phyloP scores from a whole-genome alignment of 2,797 vertebrate genomes.

The Pterois miles region DNA sequence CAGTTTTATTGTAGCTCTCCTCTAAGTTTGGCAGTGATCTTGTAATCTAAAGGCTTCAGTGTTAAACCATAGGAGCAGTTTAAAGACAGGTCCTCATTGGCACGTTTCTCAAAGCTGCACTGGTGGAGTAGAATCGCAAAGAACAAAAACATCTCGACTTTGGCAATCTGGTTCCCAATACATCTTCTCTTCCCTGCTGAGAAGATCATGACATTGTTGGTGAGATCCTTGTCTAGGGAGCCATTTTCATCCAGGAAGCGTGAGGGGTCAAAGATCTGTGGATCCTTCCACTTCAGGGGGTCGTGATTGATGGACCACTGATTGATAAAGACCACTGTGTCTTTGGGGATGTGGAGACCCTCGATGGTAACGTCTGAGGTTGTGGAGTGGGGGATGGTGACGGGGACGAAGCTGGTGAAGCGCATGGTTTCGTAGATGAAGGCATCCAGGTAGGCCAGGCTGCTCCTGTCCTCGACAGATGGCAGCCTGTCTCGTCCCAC shows the following conservation, averaged over 20 bases:
- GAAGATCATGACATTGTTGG: slow-evolving; percentile 84
- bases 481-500: slow-evolving; percentile 83
- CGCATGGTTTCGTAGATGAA: slow-evolving; percentile 86
- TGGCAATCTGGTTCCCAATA: slow-evolving; percentile 85
- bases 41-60: slow-evolving; percentile 83
- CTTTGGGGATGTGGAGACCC: slow-evolving; percentile 83
- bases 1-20: slow-evolving; percentile 43
- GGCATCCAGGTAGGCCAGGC: slow-evolving; percentile 80
- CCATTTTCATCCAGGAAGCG: slow-evolving; percentile 80
- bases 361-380: slow-evolving; percentile 81
- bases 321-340: slow-evolving; percentile 87
- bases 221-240: slow-evolving; percentile 78
- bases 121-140: slow-evolving; percentile 84
- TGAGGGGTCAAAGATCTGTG: slow-evolving; percentile 78
- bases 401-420: slow-evolving; percentile 86
- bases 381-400: slow-evolving; percentile 88
- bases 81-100: slow-evolving; percentile 73
- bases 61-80: slow-evolving; percentile 83
- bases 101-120: slow-evolving; percentile 81
- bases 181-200: slow-evolving; percentile 84
- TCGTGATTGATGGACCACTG: slow-evolving; percentile 90
- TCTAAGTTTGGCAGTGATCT: slow-evolving; percentile 74
- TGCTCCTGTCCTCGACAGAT: slow-evolving; percentile 68
- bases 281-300: slow-evolving; percentile 81
- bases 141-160: slow-evolving; percentile 86